Base-by-base conservation (phyloP, 1,140 invertebrate species). In the Drosophila pallidifrons region DNA sequence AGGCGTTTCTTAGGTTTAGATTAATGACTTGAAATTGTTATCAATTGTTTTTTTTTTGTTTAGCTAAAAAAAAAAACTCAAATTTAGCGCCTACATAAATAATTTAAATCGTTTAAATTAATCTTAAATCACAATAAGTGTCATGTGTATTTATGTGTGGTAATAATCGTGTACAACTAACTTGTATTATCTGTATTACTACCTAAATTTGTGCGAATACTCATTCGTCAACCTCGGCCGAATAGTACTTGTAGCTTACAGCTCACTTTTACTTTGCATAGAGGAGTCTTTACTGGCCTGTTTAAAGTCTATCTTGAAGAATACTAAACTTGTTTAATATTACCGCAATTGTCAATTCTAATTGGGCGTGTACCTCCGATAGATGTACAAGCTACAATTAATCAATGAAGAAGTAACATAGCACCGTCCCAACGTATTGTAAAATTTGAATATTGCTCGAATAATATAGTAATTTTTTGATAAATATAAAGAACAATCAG, bases 51-150 rank as follows among this genome's bases (percentile, higher is more conserved):
- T 52, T 32, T 45, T 66, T 46, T 43, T 38, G 6, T 49, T 49
- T 65, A 32, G 20, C 61, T 67, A 38, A 67, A 51, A 25, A 45
- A 32, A 32, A 32, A 51, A 59, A 67, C n/a, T 52, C 63, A 67
- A 67, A 43, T 67, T 67, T 64, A 70, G 51, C 58, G 57, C 49
- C 15, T 63, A 70, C 51, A 75, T 63, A 65, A 75, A 63, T 69
- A 69, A 69, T 57, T 58, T 43, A 67, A 75, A 68, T 41, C 58
- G 8, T 35, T 74, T 63, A 70, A 61, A 74, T 69, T 74, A 69
- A 69, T 61, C 47, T 41, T 43, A 63, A 69, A 75, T 75, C 72
- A 75, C 72, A 75, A 70, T 69, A 30, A 28, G 13, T 52, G 57
- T 63, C 41, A 70, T 63, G 61, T 38, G 43, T 28, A 6, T 32